Conservation (phyloP, 2,888 invertebrate genomes). For the Mythimna vitellina region DNA sequence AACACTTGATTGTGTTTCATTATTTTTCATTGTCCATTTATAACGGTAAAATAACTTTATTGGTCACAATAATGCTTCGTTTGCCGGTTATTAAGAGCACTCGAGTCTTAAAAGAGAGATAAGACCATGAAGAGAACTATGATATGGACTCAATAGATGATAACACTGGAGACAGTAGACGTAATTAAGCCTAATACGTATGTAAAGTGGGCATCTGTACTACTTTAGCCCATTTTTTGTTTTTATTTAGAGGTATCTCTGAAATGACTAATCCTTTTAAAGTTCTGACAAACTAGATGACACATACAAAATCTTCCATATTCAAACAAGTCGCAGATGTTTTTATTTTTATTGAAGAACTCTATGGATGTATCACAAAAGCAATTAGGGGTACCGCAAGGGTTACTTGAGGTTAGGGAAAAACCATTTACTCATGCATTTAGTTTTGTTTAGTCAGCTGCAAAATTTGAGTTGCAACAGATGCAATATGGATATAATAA, state of each 20-base stretch:
- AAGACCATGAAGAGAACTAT: slow-evolving; percentile 2
- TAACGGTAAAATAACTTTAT: neutral
- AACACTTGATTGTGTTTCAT: neutral
- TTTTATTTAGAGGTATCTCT: neutral
- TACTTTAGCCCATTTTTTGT: neutral
- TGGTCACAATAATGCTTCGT: neutral
- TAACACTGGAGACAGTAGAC: slow-evolving; percentile 4
- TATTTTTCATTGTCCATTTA: neutral
- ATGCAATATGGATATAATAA: neutral
- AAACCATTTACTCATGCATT: slow-evolving; percentile 17
- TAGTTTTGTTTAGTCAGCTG: neutral
- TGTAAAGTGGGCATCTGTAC: neutral
- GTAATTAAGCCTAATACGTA: neutral
- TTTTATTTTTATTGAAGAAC: too few species aligned
- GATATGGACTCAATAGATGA: neutral
- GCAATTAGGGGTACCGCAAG: slow-evolving; percentile 12
- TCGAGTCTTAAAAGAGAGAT: slow-evolving; percentile 6
- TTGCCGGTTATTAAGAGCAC: slow-evolving; percentile 3
- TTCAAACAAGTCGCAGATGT: neutral
- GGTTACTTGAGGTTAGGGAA: slow-evolving; percentile 19
- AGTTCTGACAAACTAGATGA: neutral
- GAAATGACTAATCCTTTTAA: neutral
- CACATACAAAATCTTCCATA: neutral
- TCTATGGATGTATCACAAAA: neutral
- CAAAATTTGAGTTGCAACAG: neutral